Evolutionary conservation across 2,113 vertebrate genomes (phyloP).

Genomic region (Grammomys surdaster): DNA sequence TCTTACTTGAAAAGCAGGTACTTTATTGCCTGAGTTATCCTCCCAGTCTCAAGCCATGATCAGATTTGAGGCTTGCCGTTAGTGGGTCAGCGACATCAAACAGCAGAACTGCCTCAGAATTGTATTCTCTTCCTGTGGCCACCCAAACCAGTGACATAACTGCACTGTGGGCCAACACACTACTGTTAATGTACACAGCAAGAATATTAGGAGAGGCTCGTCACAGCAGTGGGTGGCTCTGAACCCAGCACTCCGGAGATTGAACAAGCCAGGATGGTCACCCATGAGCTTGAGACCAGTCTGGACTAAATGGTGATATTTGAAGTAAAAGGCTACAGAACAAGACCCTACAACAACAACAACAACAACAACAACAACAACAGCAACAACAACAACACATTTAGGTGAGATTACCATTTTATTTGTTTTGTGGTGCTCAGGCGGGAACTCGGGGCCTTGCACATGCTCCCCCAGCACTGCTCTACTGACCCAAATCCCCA

Average conservation of each 20-base stretch:
- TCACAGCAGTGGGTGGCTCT: not conserved
- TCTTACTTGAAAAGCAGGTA: not conserved
- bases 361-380: not conserved
- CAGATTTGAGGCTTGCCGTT: not conserved
- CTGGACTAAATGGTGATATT: not conserved
- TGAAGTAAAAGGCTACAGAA: not conserved
- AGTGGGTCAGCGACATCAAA: constrained; percentile 14
- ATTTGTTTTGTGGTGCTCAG: not conserved
- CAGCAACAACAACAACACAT: not conserved
- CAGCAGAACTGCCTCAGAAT: not conserved
- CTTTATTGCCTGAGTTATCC: not conserved
- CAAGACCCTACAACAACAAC: not conserved
- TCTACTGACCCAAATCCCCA: not conserved
- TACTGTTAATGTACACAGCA: not conserved
- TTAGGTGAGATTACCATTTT: constrained; percentile 30
- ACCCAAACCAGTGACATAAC: not conserved
- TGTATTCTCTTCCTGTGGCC: not conserved
- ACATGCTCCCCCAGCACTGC: not conserved
- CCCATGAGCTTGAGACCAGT: not conserved
- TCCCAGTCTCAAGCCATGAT: not conserved
- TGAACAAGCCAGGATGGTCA: not conserved
- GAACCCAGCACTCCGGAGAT: not conserved
- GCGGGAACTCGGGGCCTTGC: not conserved
- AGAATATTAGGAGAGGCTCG: not conserved
- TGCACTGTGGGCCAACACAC: not conserved